Base-by-base conservation (phyloP, 1,140 invertebrate genomes). In the Aphelinus certus region DNA sequence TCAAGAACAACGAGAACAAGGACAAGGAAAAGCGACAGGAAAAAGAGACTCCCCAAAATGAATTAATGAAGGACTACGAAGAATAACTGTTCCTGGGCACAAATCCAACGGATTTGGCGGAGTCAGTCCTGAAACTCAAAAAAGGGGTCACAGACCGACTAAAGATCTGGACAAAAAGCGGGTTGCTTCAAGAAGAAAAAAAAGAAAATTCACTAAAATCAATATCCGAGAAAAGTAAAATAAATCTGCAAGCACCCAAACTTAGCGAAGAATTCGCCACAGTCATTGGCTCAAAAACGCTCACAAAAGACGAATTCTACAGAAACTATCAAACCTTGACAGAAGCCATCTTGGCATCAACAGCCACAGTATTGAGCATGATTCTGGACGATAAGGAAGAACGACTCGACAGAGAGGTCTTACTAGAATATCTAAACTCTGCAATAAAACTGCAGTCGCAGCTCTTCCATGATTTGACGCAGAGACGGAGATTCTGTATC, bases 401-500 rank as follows among this genome's bases (percentile, higher is more conserved):
- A 1, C 64, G 7, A 0, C 26, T 66, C 5, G 64, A 53, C 45
- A 48, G 49, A 3, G 49, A 66, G 2, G 0, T 51, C 48, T 7
- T 53, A 43, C 42, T 66, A 49, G 26, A 4, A 3, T 10, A 66
- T 53, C 48, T 66, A 48, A 48, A 4, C 3, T 47, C 77, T 45
- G 49, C 63, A 46, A 71, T 51, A 43, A 77, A 75, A 42, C 43
- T 79, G 9, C 45, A 73, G 6, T 48, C 69, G 1, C 49, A 77
- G 2, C 3, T 71, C 10, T 43, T 65, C n/a, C 46, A 58, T n/a
- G 10, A 75, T 7, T 7, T 60, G 7, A 61, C 65, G 10, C 7
- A 62, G 7, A 7, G 70, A 0, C 69, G 78, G 55, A 77, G 77
- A 48, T 65, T 70, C 6, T 67, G 73, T 7, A 76, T 79, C 9